Base-by-base conservation (phyloP, 2,888 invertebrate species). In the Drosophila antonietae region DNA sequence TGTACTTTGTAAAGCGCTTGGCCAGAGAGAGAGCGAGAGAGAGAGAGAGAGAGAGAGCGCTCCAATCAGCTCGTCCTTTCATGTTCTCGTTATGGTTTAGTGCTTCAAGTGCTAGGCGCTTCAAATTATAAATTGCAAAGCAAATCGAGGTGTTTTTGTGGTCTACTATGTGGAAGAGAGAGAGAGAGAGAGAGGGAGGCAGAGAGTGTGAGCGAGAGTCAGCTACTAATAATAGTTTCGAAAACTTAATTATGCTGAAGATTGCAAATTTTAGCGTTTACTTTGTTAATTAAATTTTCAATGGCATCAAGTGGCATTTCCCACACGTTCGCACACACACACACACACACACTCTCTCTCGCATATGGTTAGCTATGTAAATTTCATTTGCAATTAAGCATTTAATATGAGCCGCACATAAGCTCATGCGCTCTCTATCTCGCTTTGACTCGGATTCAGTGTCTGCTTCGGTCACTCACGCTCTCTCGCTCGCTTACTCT, bases 251-350 rank as follows among this genome's bases (percentile, higher is more conserved):
- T 73, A 76, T 73, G 63, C 68, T 67, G 49, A 35, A 58, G 55
- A 55, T 60, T 41, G 61, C 59, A 71, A 68, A 76, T 84, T 76
- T 73, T 63, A 71, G 60, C 67, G 77, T 76, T 77, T 81, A 79
- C 73, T 72, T 70, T 87, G 76, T 67, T 79, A 87, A 87, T 89
- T 84, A 75, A 78, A 77, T 62, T 75, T 73, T 55, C 47, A 73
- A 61, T 63, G 80, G 18, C 53, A 57, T 49, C 70, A 71, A 68
- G 69, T 66, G 74, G 72, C 33, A 69, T 57, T 64, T 43, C 39
- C 56, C 33, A 47, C 61, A 56, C 56, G 31, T n/a, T 56, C 61
- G 35, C 44, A 58, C 33, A 49, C 61, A 43, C 55, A 7, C 51
- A 46, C 39, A 47, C 60, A 14, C 23, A 23, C 8, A n/a, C 46